Evolutionary conservation across 2,888 invertebrate species (phyloP), one percentile per base, ranked within the genome.

Genomic region (Pteria penguin): DNA sequence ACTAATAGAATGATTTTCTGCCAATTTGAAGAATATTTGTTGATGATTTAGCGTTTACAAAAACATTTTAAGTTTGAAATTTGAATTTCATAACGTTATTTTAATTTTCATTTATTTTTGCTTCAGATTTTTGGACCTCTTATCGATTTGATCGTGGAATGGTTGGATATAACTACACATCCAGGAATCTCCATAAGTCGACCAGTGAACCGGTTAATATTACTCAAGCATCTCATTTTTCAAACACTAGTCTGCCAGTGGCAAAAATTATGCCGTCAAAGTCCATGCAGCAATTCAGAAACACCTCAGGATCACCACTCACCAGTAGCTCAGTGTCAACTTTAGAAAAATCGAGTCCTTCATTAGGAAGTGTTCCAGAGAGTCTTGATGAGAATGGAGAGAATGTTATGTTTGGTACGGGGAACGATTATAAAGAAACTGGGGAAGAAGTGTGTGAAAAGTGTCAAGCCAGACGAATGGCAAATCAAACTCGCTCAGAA

Each of bases 81-180:
- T 45, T 45, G 8, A 45, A 14, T 14, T 18, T 45, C 11, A 18
- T 45, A 45, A 45, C 18, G 8, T 45, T 0, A 45, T 14, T 45
- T 14, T 45, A 45, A 45, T 14, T 45, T 14, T 45, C 45, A 14
- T 18, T 45, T 45, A 18, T 14, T 14, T 18, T 62, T 18, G 36
- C 91, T 89, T 66, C 86, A 92, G 91, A 90, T 84, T 92, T 91
- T 77, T 91, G 91, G 91, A 86, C 87, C 32, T 88, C 89, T 0
- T 76, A 86, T 14, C 77, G 82, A 71, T 86, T 87, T 72, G 86
- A 86, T 36, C 81, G 81, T 61, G 76, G 76, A 33, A 69, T 72
- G 18, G 55, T 58, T 27, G 45, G 45, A 45, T 45, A 45, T 18
- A 57, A 69, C 52, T 45, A 60, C 18, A 55, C 69, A 29, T 58